Evolutionary conservation across 2,113 vertebrate genomes (phyloP).

Genomic region (Baryphthengus martii): DNA sequence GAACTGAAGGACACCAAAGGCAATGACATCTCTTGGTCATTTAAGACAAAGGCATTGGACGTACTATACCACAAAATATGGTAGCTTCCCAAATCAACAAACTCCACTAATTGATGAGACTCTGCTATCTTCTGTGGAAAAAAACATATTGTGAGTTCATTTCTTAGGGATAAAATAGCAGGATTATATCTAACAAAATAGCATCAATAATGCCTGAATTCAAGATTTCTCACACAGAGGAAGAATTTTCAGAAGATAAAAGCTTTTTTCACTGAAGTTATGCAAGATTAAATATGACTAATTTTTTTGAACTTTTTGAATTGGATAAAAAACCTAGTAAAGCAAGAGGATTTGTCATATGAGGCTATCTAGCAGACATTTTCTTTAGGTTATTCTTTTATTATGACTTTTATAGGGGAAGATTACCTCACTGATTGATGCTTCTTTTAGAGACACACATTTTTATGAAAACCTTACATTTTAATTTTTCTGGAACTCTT

Average conservation of each 20-base stretch:
- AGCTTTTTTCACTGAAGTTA: background rate
- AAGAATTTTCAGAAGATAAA: background rate
- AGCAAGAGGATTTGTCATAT: background rate
- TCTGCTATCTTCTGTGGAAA: background rate
- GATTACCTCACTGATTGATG: background rate
- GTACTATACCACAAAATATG: background rate
- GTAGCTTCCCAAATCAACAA: background rate
- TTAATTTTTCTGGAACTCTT: background rate
- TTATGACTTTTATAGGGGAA: background rate
- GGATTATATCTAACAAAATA: background rate
- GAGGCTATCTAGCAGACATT: background rate
- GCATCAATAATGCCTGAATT: background rate
- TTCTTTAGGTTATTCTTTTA: background rate
- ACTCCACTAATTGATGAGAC: background rate
- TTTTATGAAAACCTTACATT: background rate
- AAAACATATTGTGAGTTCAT: background rate
- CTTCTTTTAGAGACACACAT: background rate
- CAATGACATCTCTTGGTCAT: background rate
- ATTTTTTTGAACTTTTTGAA: background rate
- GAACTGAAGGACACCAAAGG: background rate
- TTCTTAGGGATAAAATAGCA: background rate
- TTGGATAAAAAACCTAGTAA: fast-evolving
- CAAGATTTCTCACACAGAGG: background rate
- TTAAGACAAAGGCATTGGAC: background rate
- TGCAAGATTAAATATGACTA: background rate